Base-by-base conservation (phyloP, 2,113 vertebrate genomes). In the Rhabdornis inornatus region DNA sequence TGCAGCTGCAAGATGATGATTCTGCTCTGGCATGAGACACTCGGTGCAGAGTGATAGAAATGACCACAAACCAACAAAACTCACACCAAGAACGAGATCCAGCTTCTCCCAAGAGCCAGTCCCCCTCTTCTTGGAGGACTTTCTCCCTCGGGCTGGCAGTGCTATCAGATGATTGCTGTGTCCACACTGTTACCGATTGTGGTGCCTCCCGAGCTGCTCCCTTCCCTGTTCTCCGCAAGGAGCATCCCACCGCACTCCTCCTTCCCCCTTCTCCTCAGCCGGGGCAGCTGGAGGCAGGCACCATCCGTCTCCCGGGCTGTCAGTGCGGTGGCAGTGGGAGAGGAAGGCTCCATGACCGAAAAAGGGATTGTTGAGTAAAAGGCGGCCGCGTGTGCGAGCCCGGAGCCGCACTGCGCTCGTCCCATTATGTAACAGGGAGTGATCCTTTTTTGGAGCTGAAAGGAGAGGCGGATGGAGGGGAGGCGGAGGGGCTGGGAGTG, bases 351-450 rank as follows among this genome's bases (percentile, higher is more conserved):
- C 84, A 97, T 98, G 97, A 84, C 98, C 98, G 80, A 98, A 98
- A 98, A 99, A 98, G 98, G 98, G 42, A 97, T 97, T 92, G 97
- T 96, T 97, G 93, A 98, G 97, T 94, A 89, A 85, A 97, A 91
- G 74, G 85, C 97, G 96, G 83, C 55, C 13, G n/a, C 2, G 61
- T 27, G 72, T 15, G 61, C 49, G 45, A 89, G 92, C 89, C 59
- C 25, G 15, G 53, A 5, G 90, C 96, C 13, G 13, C 93, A 21
- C 56, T 13, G 79, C 17, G 19, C 92, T 92, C 81, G 9, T 83
- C 92, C 96, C 89, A 2, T 98, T 98, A 97, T 98, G 97, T 97
- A 98, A 98, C 81, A 42, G 80, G 92, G 85, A 96, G 71, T 2
- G 40, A 93, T 79, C 97, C 97, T 97, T 97, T 93, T 97, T 97